Base-by-base conservation (phyloP, 2,888 invertebrate genomes). In the Nezara viridula region DNA sequence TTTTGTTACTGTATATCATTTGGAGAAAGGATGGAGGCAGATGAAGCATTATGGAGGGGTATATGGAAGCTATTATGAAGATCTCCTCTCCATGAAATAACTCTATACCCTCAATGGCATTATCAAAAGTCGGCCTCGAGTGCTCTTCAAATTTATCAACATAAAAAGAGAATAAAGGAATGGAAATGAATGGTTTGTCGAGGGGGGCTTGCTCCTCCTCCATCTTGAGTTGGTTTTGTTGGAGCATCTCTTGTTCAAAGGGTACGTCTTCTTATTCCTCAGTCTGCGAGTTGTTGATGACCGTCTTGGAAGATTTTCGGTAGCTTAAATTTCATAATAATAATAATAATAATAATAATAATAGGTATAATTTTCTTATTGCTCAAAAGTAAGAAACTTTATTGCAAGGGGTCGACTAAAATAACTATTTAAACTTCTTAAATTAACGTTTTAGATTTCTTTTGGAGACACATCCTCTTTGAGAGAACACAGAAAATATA, bases 151-250 rank as follows among this genome's bases (percentile, higher is more conserved):
- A 47, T 81, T 44, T 81, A 81, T 81, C 81, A 81, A 44, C 81
- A 81, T 81, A 81, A 81, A 81, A 81, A 81, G 44, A 44, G 44
- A 44, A 81, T 81, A 81, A 81, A 81, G 44, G 44, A 47, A 81
- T 81, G 81, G 81, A 81, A 81, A 81, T 81, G 81, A 81, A 81
- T 81, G 81, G 81, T 81, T 81, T 44, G 40, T 47, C 44, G 81
- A 44, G 81, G 81, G 81, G 81, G 3, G 27, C 60, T 60, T 27
- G 4, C 27, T 60, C 14, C 60, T 60, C 10, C 6, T 7, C 24
- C 24, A 21, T 7, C 52, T 77, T 27, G 77, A 37, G 37, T 37
- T 40, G 77, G 77, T 81, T 40, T 81, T 81, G 81, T 81, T 47
- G 44, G n/a, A n/a, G 44, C n/a, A 44, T 81, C 81, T 47, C 44